These are phyloP conservation scores for Dorcus hopei DNA, from an alignment of 2,888 invertebrate genomes.

Conservation along the genomic window DNA sequence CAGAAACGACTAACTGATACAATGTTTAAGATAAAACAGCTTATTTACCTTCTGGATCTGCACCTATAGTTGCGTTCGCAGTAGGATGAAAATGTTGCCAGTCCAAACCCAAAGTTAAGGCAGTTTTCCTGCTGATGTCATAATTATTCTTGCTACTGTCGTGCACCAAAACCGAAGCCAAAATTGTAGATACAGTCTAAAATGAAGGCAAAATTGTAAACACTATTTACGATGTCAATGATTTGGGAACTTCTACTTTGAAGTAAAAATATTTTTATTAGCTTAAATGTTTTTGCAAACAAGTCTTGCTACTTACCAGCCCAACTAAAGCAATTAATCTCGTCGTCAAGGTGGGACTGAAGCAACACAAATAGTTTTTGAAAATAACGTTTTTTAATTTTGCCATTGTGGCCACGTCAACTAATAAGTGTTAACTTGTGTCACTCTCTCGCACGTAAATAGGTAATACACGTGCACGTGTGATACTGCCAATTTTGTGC, in stretches of 20 bases:
- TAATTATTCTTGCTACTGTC: constrained; percentile 5
- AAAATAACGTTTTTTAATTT: constrained; percentile 9
- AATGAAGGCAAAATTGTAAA: neutral
- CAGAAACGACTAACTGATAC: too few relatives aligned
- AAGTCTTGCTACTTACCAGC: constrained; percentile 4
- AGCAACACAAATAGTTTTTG: constrained; percentile 5
- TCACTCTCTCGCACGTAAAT: too few relatives aligned
- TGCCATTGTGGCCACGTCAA: neutral
- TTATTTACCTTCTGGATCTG: constrained; percentile 13
- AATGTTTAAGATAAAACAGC: neutral
- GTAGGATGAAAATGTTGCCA: constrained; percentile 12
- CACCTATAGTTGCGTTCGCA: constrained; percentile 5
- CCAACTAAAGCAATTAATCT: constrained; percentile 9
- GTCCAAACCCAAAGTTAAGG: constrained; percentile 6
- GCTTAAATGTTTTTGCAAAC: too few relatives aligned
- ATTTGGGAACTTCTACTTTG: too few relatives aligned
- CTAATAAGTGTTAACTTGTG: too few relatives aligned
- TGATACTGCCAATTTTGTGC: too few relatives aligned
- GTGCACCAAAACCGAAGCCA: constrained; percentile 2
- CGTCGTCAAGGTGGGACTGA: constrained; percentile 4
- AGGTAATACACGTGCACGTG: too few relatives aligned
- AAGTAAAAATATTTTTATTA: too few relatives aligned
- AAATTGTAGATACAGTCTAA: constrained; percentile 2
- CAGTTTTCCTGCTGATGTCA: constrained; percentile 7
- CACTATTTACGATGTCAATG: too few relatives aligned